Base-by-base conservation (phyloP, 2,797 vertebrate species). In the Poeciliopsis presidionis region DNA sequence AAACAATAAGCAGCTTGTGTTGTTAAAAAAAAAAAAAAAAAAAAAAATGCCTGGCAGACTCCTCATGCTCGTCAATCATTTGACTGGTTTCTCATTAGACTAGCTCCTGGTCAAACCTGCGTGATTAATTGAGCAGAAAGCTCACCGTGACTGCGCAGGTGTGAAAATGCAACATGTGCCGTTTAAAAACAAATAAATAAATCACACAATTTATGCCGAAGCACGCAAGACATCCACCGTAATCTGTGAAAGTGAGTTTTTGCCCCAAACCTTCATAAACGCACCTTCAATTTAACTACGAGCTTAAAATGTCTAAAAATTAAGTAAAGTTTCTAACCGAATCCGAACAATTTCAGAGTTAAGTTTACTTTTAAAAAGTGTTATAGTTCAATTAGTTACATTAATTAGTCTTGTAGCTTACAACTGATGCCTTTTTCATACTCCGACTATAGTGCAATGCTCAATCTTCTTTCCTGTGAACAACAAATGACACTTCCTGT, bases 1-100 rank as follows among this genome's bases (percentile, higher is more conserved):
- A 92, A 91, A 92, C 91, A 93, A 90, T 80, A 89, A 90, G 79
- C 92, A 91, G 91, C 89, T 86, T 90, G 91, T 90, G 90, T 89
- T 90, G 89, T 91, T 90, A 72, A 84, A 89, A 88, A 88, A 45
- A 46, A 46, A 69, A 88, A 45, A 46, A 46, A 70, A 72, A 84
- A 89, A 88, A 88, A 45, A 46, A 46, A 70, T 80, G 77, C 89
- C 87, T 91, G 91, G 90, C 91, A 89, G 84, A 78, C 2, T 79
- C 76, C 83, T 88, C 75, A 1, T 20, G 88, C 88, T 92, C 92
- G 91, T 94, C 93, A 88, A 92, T 93, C 93, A 92, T 90, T 67
- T 72, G 80, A 93, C 90, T 92, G 79, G 83, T 93, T 93, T 90
- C 90, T 91, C 91, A 88, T 92, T 88, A 91, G 88, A 89, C 84